phyloP scores from a whole-genome alignment of 1,140 invertebrate species.

The Melipona quadrifasciata region DNA sequence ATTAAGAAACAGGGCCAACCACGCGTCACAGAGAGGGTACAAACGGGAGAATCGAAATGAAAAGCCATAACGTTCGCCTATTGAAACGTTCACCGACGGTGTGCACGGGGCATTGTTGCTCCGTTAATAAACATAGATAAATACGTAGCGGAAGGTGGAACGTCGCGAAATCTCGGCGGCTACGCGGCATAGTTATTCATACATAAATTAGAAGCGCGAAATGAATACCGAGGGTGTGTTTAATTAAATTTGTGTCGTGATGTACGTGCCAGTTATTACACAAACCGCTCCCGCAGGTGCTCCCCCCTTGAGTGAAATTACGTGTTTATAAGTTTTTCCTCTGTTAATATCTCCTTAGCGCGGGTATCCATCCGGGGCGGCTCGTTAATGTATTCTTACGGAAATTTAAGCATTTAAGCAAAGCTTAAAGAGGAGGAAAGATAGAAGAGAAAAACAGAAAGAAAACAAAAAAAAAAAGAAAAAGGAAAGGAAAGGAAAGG shows the following conservation, averaged over 20 bases:
- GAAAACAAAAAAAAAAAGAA: background rate
- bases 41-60: slow-evolving; percentile 12
- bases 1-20: no score
- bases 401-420: slow-evolving; percentile 22
- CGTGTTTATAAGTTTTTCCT: slow-evolving; percentile 71
- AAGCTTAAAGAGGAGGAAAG: no score
- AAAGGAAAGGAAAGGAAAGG: background rate
- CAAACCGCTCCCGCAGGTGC: slow-evolving; percentile 63
- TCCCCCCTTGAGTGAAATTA: slow-evolving; percentile 61
- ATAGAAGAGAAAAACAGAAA: background rate
- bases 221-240: slow-evolving; percentile 78
- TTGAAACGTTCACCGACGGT: slow-evolving; percentile 7
- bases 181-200: slow-evolving; percentile 77
- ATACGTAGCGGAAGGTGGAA: slow-evolving; percentile 49
- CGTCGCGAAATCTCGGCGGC: slow-evolving; percentile 68
- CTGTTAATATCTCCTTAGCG: slow-evolving; percentile 14
- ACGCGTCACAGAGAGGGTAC: background rate
- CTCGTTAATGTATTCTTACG: slow-evolving; percentile 39
- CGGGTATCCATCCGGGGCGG: background rate
- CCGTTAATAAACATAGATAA: slow-evolving; percentile 62
- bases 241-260: slow-evolving; percentile 81
- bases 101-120: slow-evolving; percentile 34
- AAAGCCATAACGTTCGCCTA: slow-evolving; percentile 16
- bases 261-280: slow-evolving; percentile 79
- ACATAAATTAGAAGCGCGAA: slow-evolving; percentile 79